Evolutionary conservation across 2,113 vertebrate species (phyloP).

Genomic region (Dasyprocta punctata): DNA sequence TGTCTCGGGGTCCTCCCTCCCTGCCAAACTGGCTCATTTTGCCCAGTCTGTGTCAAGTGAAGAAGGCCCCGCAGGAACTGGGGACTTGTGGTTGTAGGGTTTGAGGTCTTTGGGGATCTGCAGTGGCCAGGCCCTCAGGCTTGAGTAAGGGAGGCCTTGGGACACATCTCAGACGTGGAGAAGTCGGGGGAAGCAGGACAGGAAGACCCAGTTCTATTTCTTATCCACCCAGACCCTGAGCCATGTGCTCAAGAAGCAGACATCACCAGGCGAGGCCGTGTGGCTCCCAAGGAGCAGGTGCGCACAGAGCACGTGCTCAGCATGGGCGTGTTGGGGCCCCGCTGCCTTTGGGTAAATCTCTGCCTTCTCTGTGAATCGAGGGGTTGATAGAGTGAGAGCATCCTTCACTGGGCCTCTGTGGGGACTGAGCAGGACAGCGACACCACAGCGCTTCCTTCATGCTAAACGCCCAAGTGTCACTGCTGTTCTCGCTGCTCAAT

Average conservation of each 20-base stretch:
- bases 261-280: not conserved
- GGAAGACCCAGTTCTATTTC: not conserved
- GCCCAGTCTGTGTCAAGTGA: not conserved
- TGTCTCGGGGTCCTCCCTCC: rapidly evolving
- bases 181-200: not conserved
- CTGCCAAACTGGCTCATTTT: not conserved
- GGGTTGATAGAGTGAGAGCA: not conserved
- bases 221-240: not conserved
- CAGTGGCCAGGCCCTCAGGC: not conserved
- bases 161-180: not conserved
- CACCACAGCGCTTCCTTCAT: not conserved
- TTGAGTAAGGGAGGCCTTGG: not conserved
- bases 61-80: not conserved
- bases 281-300: not conserved
- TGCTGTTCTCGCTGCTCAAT: not conserved
- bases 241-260: not conserved
- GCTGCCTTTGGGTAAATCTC: not conserved
- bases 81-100: not conserved
- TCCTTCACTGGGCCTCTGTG: not conserved
- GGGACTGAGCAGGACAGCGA: not conserved
- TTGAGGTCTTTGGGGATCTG: not conserved
- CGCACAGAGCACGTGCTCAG: not conserved
- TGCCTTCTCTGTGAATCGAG: not conserved
- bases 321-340: rapidly evolving
- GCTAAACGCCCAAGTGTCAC: not conserved